Conservation (phyloP, 2,797 vertebrate genomes). For the Lutjanus argentimaculatus region DNA sequence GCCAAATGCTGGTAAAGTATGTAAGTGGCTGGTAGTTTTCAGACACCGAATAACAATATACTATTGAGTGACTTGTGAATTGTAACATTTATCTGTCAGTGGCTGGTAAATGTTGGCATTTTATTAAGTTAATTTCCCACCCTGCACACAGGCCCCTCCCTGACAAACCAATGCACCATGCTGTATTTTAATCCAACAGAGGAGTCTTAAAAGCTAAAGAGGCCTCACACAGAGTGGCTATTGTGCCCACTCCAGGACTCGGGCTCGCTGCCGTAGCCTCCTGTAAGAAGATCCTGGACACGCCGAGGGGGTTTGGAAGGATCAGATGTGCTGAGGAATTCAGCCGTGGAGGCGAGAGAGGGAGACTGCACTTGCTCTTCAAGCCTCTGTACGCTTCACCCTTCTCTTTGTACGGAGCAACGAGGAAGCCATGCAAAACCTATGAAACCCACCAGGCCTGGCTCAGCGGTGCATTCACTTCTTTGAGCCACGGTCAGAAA, state of each 20-base stretch:
- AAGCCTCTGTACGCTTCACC: conserved; percentile 50
- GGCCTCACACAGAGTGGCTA: conserved; percentile 84
- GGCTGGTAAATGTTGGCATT: no score
- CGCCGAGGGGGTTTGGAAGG: conserved; percentile 60
- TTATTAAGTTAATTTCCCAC: no score
- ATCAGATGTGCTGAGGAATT: conserved; percentile 89
- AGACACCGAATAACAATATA: no score
- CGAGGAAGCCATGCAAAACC: conserved; percentile 48
- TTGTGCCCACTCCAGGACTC: conserved; percentile 78
- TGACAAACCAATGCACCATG: conserved; percentile 32
- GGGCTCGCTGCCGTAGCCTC: conserved; percentile 65
- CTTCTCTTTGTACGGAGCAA: conserved; percentile 44
- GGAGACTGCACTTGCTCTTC: conserved; percentile 45
- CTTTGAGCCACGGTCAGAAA: conserved; percentile 41
- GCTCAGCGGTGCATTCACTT: conserved; percentile 32
- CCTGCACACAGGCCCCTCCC: conserved; percentile 17
- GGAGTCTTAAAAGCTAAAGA: conserved; percentile 79
- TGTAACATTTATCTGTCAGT: no score
- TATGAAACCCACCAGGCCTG: conserved; percentile 45
- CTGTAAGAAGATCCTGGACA: conserved; percentile 84
- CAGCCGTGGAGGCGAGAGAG: conserved; percentile 64
- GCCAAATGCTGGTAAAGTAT: no score
- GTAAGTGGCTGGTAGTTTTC: no score
- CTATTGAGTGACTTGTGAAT: no score
- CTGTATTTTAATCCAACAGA: conserved; percentile 75